These are phyloP conservation scores for Anodontia alba DNA, from an alignment of 2,888 invertebrate genomes.

Conservation along the genomic window DNA sequence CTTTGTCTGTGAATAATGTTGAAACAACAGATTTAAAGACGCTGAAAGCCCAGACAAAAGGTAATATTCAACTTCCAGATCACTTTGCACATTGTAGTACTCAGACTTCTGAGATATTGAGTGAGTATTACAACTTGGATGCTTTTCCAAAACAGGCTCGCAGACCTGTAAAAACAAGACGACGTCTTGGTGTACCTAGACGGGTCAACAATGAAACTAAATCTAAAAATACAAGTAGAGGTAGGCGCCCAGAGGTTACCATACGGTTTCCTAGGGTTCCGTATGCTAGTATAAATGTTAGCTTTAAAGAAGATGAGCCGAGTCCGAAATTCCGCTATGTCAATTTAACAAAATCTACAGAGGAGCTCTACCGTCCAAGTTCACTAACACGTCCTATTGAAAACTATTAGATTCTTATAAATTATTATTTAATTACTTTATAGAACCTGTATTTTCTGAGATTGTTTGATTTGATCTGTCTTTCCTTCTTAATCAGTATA, in stretches of 20 bases:
- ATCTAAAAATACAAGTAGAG: conserved; percentile 40
- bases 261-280: conserved; percentile 76
- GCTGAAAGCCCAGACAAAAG: conserved; percentile 74
- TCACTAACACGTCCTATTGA: conserved; percentile 52
- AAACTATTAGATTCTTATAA: conserved; percentile 23
- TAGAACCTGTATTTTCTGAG: too few species aligned
- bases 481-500: too few species aligned
- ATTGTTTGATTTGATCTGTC: too few species aligned
- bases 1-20: conserved; percentile 73
- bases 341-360: conserved; percentile 68
- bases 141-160: conserved; percentile 59
- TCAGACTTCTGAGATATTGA: conserved; percentile 54
- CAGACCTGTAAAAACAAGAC: conserved; percentile 45
- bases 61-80: conserved; percentile 66
- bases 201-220: conserved; percentile 30
- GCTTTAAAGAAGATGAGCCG: conserved; percentile 55
- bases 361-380: conserved; percentile 64
- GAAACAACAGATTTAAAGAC: conserved; percentile 77
- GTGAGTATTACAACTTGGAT: conserved; percentile 62
- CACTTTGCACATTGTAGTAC: conserved; percentile 35
- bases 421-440: background rate
- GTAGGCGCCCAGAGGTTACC: conserved; percentile 66
- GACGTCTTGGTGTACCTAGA: conserved; percentile 38
- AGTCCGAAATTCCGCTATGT: conserved; percentile 73
- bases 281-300: conserved; percentile 72